Conservation (phyloP, 2,113 vertebrate genomes). For the Lepus timidus region DNA sequence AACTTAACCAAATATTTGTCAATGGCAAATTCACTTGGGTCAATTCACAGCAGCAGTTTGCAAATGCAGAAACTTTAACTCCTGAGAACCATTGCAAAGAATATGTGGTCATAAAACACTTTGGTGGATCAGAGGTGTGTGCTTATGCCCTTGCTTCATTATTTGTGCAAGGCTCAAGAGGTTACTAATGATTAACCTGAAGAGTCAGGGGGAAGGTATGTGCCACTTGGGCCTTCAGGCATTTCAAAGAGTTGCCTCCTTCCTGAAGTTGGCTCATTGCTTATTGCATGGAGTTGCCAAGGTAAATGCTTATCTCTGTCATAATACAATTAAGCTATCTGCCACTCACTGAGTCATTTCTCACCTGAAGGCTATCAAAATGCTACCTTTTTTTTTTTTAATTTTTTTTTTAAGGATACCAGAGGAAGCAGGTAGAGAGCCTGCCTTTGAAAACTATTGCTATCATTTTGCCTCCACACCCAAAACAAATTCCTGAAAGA, state of each 20-base stretch:
- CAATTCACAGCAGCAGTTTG: background rate
- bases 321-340: slow-evolving; percentile 83
- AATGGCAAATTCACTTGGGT: background rate
- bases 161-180: slow-evolving; percentile 68
- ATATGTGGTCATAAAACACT: slow-evolving; percentile 29
- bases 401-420: slow-evolving; percentile 23
- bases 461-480: slow-evolving; percentile 59
- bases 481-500: slow-evolving; percentile 71
- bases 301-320: slow-evolving; percentile 80
- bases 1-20: background rate
- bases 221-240: slow-evolving; percentile 51
- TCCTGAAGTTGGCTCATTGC: slow-evolving; percentile 68
- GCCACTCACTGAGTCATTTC: slow-evolving; percentile 43
- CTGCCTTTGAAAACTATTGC: slow-evolving; percentile 74
- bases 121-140: slow-evolving; percentile 42
- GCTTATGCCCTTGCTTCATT: slow-evolving; percentile 65
- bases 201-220: slow-evolving; percentile 57
- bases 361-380: slow-evolving; percentile 74
- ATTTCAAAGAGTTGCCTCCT: slow-evolving; percentile 80
- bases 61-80: slow-evolving; percentile 5
- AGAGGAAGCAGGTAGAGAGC: slow-evolving; percentile 75
- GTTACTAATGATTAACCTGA: slow-evolving; percentile 81
- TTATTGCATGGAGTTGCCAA: slow-evolving; percentile 76
- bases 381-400: slow-evolving; percentile 69
- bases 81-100: background rate